These are phyloP conservation scores for Paracentrotus lividus DNA, from an alignment of 53 echinoderm and acorn worm genomes.

Conservation along the genomic window DNA sequence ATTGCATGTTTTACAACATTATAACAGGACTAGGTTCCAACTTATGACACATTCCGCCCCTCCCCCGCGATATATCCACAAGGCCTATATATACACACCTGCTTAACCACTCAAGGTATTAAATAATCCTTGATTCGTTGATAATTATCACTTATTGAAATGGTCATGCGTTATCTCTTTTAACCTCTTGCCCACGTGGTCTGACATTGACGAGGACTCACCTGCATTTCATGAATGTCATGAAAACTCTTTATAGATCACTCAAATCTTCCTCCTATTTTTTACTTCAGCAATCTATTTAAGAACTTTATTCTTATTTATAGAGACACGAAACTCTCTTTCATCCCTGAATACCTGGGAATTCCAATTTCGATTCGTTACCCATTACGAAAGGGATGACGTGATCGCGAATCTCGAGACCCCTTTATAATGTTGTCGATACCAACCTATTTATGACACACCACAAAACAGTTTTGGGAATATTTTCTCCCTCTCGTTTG, in stretches of 20 bases:
- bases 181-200: neutral
- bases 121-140: constrained; percentile 7
- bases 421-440: neutral
- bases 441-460: neutral
- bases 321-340: constrained; percentile 11
- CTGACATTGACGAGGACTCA: neutral
- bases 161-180: neutral
- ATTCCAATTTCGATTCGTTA: neutral
- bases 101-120: neutral
- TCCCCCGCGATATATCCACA: neutral
- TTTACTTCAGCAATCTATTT: neutral
- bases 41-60: neutral
- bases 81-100: neutral
- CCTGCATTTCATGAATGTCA: neutral
- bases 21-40: too few species aligned
- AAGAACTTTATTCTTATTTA: neutral
- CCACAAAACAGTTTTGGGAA: neutral
- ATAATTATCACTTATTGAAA: constrained; percentile 1
- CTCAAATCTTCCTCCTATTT: neutral
- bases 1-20: too few species aligned
- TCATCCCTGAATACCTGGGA: constrained; percentile 6
- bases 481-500: neutral
- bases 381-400: neutral
- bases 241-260: constrained; percentile 4
- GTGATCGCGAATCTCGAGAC: neutral